Conservation (phyloP, 37 sponge, comb jelly and placozoan genomes). For the Tethya wilhelma region DNA sequence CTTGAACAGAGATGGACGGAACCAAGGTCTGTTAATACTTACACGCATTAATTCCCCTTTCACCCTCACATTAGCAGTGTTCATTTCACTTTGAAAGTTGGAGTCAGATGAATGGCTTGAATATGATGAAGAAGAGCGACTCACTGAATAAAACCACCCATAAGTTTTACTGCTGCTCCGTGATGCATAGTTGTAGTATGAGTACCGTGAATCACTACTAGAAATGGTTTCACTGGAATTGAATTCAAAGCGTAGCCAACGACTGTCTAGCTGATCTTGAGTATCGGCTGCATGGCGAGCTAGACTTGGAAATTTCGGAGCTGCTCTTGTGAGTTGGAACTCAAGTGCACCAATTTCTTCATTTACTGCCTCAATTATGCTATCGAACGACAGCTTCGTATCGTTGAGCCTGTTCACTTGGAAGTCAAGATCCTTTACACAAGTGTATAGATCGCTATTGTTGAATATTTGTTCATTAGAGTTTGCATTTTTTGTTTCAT, state of each 20-base stretch:
- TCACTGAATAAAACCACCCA: slow-evolving; percentile 15
- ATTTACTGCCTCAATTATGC: neutral
- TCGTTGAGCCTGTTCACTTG: slow-evolving; percentile 1
- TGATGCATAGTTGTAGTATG: neutral
- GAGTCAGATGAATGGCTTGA: neutral
- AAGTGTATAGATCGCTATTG: slow-evolving; percentile 19
- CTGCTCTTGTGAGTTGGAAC: neutral
- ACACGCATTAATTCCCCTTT: slow-evolving; percentile 52
- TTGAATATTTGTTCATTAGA: neutral
- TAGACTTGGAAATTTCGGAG: neutral
- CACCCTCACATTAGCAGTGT: slow-evolving; percentile 1
- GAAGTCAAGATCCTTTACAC: slow-evolving; percentile 3
- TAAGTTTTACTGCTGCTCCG: neutral
- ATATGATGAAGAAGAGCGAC: neutral
- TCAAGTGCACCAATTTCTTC: neutral
- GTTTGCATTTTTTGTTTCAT: neutral
- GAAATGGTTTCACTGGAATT: neutral
- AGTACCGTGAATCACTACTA: neutral
- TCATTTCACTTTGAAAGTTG: neutral
- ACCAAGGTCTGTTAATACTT: slow-evolving; percentile 52
- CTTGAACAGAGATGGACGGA: slow-evolving; percentile 48
- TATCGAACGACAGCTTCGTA: neutral
- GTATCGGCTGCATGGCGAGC: slow-evolving; percentile 35
- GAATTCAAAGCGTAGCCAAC: slow-evolving; percentile 43
- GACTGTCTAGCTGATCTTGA: slow-evolving; percentile 36